Percentiles rank a stretch among this genome's conserved stretches.
Evolutionary conservation across 2,888 invertebrate genomes (phyloP).

Genomic region (Pterobdella sp.): DNA sequence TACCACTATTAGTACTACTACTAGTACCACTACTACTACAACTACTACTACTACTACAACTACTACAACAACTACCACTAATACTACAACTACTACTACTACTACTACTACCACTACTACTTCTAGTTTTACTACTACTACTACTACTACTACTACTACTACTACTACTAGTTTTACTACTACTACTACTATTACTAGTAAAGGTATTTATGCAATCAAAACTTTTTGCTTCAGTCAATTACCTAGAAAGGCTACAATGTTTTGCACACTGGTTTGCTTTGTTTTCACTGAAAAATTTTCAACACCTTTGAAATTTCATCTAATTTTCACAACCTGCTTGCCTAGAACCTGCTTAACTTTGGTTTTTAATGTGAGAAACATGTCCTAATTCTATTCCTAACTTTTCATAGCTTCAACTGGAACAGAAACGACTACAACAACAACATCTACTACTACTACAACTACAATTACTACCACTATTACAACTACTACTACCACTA

Average conservation of each 20-base stretch:
- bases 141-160: conserved; percentile 1
- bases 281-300: too few species aligned
- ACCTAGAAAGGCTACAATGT: too few species aligned
- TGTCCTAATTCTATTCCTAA: too few species aligned
- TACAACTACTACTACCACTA: conserved; percentile 13
- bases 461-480: conserved; percentile 9
- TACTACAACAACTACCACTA: background rate
- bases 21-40: background rate
- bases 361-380: too few species aligned
- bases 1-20: background rate
- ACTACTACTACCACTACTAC: background rate
- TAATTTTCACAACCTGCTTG: too few species aligned
- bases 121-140: background rate
- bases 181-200: background rate
- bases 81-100: background rate
- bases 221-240: too few species aligned
- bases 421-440: background rate
- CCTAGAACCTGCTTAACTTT: too few species aligned
- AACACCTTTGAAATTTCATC: too few species aligned
- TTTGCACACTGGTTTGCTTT: too few species aligned
- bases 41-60: background rate
- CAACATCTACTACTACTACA: conserved; percentile 9
- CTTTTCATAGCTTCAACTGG: background rate
- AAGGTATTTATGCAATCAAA: background rate
- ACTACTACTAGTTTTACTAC: background rate